A percentile compares a stretch with the other conserved stretches of the same genome.
Conservation (phyloP, 2,888 invertebrate genomes). For the Hydraecia micacea region DNA sequence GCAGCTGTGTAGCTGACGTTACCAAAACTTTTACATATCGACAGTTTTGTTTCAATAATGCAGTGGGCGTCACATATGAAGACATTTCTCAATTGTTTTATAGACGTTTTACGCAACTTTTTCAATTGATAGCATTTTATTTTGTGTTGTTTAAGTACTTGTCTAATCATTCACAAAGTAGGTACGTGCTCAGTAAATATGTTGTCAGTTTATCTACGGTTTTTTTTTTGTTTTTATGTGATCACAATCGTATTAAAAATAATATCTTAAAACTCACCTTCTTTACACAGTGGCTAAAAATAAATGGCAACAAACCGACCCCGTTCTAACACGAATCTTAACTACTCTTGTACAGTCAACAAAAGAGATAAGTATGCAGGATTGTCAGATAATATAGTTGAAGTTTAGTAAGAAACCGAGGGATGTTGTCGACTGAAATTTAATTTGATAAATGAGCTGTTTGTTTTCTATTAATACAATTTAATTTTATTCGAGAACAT, state of each 20-base stretch:
- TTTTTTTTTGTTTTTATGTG: conserved; percentile 36
- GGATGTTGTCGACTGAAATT: no score
- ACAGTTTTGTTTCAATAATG: conserved; percentile 19
- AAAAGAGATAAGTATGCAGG: no score
- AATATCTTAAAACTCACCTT: conserved; percentile 39
- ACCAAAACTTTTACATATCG: neutral
- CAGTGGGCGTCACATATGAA: neutral
- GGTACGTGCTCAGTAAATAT: conserved; percentile 30
- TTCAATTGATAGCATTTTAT: conserved; percentile 4
- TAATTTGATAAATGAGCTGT: no score
- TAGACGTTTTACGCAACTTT: conserved; percentile 8
- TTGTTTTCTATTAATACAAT: no score
- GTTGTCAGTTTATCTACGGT: conserved; percentile 21
- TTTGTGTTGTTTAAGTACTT: neutral
- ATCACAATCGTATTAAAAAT: conserved; percentile 30
- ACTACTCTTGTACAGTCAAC: no score
- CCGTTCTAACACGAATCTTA: neutral
- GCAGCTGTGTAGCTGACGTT: conserved; percentile 4
- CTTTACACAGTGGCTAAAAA: conserved; percentile 7
- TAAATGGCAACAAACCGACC: neutral
- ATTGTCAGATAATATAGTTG: no score
- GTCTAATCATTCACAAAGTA: conserved; percentile 8
- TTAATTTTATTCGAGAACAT: no score
- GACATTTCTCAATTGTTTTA: conserved; percentile 12
- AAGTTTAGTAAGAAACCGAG: no score